Percentiles rank a stretch among this genome's conserved stretches.
phyloP scores from a whole-genome alignment of 2,113 vertebrate genomes.

The Platysteira castanea region DNA sequence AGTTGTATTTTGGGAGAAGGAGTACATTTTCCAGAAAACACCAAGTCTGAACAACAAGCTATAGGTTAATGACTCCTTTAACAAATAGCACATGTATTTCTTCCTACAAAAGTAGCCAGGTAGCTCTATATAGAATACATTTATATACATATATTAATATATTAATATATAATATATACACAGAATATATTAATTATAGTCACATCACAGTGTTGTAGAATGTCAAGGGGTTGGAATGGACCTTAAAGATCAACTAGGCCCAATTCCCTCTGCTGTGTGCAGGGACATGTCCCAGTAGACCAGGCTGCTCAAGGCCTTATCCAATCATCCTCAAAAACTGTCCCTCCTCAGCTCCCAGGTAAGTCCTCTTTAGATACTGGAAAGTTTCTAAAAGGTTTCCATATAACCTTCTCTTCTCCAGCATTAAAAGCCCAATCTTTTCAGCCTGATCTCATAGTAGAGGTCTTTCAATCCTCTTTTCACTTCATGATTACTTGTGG shows the following conservation, averaged over 20 bases:
- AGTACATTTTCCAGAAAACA: neutral
- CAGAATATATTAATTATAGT: neutral
- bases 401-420: neutral
- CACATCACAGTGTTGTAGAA: neutral
- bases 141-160: too few relatives aligned
- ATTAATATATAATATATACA: too few relatives aligned
- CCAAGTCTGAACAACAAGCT: neutral
- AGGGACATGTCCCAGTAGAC: accelerated
- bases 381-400: neutral
- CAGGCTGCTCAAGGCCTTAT: neutral
- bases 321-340: neutral
- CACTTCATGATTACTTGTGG: accelerated
- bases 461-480: neutral
- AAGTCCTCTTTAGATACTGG: too few relatives aligned
- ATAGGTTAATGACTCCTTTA: neutral
- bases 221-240: neutral
- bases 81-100: neutral
- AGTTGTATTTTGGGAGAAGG: neutral
- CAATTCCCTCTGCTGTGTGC: neutral
- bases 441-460: neutral
- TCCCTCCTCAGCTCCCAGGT: too few relatives aligned
- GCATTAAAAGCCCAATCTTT: neutral
- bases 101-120: neutral
- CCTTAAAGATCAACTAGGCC: too few relatives aligned
- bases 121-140: too few relatives aligned